Base-by-base conservation (phyloP, 2,888 invertebrate genomes). In the Margaritifera margaritifera region DNA sequence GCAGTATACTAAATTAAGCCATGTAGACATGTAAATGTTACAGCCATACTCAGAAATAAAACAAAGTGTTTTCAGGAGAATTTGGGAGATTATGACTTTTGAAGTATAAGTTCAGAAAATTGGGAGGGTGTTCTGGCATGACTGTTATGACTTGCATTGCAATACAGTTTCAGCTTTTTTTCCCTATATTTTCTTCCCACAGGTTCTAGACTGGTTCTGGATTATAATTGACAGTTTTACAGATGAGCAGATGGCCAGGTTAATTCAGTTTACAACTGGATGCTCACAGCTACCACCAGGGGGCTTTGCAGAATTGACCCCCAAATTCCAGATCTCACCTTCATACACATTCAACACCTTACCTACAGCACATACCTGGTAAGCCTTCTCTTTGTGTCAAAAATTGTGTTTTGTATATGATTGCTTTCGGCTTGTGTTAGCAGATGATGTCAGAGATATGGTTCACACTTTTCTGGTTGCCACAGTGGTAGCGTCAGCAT, bases 301-400 rank as follows among this genome's bases (percentile, higher is more conserved):
- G 52, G 97, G 97, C 20, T 97, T 97, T 91, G 92, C 93, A 84
- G 96, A 97, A 88, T 92, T 97, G 51, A 94, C 94, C 90, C 98
- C 98, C 3, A 93, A 95, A 69, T 96, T 97, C 91, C 97, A 97
- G 90, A 94, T 98, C 77, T 95, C 96, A 2, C 95, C 96, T 15
- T 95, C 96, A 64, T 77, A 77, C 54, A 94, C 95, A 31, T 95
- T 94, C 91, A 96, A 96, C 71, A 96, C 95, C 86, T 91, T 98
- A 83, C 97, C 97, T 59, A 96, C 96, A 3, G 97, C 97, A 50
- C 97, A 98, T 91, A 97, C 97, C 63, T 97, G 97, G 95, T 94
- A 90, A 89, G 91, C 88, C 5, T 8, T 11, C 27, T 50, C 53
- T n/a, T 22, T 42, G 3, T 42, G 11, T 42, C 42, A 42, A 11